Evolutionary conservation across 1,140 invertebrate genomes (phyloP).

Genomic region (Heterodera carotae): DNA sequence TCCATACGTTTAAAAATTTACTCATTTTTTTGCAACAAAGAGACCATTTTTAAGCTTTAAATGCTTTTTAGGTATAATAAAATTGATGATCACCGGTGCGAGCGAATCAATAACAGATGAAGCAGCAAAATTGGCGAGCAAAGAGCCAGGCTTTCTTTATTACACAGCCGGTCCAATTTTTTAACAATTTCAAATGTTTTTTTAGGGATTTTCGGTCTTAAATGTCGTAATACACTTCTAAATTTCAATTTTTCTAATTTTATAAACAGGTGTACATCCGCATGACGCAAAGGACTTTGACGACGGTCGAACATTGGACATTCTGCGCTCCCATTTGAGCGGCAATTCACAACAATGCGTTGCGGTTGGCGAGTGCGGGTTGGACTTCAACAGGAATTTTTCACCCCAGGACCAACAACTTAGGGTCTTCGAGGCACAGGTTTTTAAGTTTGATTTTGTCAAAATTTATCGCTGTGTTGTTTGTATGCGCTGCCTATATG

Average conservation of each 20-base stretch:
- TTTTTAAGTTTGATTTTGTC: constrained; percentile 59
- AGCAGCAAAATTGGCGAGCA: constrained; percentile 65
- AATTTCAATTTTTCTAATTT: constrained; percentile 14
- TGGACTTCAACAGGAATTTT: constrained; percentile 91
- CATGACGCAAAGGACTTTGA: constrained; percentile 91
- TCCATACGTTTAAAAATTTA: constrained; percentile 59
- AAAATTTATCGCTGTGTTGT: not conserved
- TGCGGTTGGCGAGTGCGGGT: constrained; percentile 86
- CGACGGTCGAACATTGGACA: constrained; percentile 63
- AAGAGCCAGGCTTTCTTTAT: constrained; percentile 82
- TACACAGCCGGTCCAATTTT: constrained; percentile 78
- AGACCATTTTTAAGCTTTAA: constrained; percentile 2
- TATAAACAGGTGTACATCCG: constrained; percentile 79
- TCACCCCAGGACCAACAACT: constrained; percentile 83
- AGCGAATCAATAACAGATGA: constrained; percentile 85
- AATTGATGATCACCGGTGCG: constrained; percentile 88
- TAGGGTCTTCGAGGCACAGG: constrained; percentile 85
- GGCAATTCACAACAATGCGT: constrained; percentile 79
- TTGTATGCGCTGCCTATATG: no score
- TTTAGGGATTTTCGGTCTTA: no score
- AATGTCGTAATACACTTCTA: constrained; percentile 3
- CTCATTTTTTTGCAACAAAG: not conserved
- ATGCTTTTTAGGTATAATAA: constrained; percentile 77
- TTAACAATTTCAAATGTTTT: constrained; percentile 10
- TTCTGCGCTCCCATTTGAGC: constrained; percentile 31